These are phyloP conservation scores for Trichechus manatus DNA, from an alignment of 2,113 vertebrate species.

Conservation along the genomic window DNA sequence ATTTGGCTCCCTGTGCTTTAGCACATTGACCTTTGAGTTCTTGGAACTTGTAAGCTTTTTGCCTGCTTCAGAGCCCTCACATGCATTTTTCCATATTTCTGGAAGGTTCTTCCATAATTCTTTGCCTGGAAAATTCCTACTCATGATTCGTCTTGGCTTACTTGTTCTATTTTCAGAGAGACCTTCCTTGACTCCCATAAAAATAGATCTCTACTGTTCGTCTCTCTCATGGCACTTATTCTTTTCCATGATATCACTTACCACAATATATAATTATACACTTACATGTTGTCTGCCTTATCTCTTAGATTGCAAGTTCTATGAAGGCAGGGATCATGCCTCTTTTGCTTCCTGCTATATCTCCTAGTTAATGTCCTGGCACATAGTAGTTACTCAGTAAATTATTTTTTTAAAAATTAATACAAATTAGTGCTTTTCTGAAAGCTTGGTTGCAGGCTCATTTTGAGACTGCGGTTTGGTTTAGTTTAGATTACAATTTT, in stretches of 20 bases:
- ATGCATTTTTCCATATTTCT: background rate
- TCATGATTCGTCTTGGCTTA: background rate
- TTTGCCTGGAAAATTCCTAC: background rate
- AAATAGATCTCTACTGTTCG: background rate
- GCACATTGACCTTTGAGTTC: background rate
- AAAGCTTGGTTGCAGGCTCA: background rate
- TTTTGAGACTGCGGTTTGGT: slow-evolving; percentile 1
- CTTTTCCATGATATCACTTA: background rate
- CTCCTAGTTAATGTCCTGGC: background rate
- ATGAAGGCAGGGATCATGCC: background rate
- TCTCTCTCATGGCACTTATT: background rate
- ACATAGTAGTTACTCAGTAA: background rate
- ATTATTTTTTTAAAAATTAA: background rate
- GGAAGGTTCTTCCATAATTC: background rate
- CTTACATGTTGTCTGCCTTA: background rate
- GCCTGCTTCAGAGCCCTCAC: background rate
- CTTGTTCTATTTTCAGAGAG: background rate
- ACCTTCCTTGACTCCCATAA: background rate
- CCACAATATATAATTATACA: background rate
- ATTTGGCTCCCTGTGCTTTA: background rate
- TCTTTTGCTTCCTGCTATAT: background rate
- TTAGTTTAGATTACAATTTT: slow-evolving; percentile 40
- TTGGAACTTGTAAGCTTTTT: background rate
- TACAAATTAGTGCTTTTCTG: background rate
- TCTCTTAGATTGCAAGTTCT: background rate